Evolutionary conservation across 2,797 vertebrate species (phyloP), one percentile per base, ranked within the genome.

Genomic region (Falco concolor): DNA sequence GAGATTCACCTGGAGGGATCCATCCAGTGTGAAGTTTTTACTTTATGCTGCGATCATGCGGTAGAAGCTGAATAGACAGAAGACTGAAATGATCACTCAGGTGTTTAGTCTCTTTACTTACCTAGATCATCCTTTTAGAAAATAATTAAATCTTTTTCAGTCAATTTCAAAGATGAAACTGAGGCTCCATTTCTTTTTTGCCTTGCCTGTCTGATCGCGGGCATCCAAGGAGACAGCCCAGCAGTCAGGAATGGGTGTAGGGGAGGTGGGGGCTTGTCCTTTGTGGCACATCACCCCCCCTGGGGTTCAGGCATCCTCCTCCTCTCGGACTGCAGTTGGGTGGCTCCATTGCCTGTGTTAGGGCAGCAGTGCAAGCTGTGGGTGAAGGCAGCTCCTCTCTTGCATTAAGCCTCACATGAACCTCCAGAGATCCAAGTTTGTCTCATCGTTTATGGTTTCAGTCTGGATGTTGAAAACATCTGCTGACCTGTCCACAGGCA

Each of bases 381-480:
- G 52, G 17, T 4, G 2, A 77, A 70, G 64, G 74, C 56, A 93
- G 52, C 38, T 89, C 30, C 13, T 44, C 42, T 88, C 44, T 45
- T 4, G 1, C 57, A 28, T 38, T 25, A 45, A 93, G 49, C 64
- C 40, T 84, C 80, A 42, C 36, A 34, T 0, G 1, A 67, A 59
- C 49, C 49, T 93, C 63, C 63, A 74, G 72, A 85, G 56, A 20
- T 75, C 72, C 50, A 32, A 72, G 60, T 94, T 93, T 91, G 72
- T 87, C 84, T 93, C 92, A 68, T 90, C 50, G 3, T 93, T 95
- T 87, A 90, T 0, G 0, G 18, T 90, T 92, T 87, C 78, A 85
- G 68, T 30, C n/a, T 89, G 45, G 54, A 83, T 94, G 86, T 93
- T 84, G 75, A 83, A 95, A 97, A 93, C 96, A 96, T 89, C 90